Conservation (phyloP, 2,113 vertebrate genomes). For the Ceyx cyanopectus region DNA sequence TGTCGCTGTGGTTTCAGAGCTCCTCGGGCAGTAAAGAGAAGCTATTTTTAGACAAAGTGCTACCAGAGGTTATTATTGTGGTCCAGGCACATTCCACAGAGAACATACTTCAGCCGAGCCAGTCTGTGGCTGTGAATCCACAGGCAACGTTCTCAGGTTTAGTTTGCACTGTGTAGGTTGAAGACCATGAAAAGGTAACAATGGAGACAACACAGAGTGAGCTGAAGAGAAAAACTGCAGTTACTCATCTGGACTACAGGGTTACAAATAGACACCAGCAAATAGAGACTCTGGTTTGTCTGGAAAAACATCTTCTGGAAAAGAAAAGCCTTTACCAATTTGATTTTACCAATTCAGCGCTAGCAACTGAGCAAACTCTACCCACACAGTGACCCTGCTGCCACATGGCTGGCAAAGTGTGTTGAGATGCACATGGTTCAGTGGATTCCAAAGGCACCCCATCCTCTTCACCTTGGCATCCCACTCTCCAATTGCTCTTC, state of each 20-base stretch:
- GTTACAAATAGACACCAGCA: not conserved
- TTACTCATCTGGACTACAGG: not conserved
- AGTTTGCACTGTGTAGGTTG: not conserved
- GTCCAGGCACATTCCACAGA: not conserved
- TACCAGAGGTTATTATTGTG: not conserved
- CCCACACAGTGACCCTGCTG: not conserved
- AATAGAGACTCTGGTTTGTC: not conserved
- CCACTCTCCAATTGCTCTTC: not conserved
- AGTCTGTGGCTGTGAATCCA: not conserved
- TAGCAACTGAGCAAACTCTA: not conserved
- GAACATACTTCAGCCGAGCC: not conserved
- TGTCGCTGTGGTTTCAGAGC: not conserved
- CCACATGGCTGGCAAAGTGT: not conserved
- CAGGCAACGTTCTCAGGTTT: not conserved
- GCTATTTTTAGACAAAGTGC: not conserved
- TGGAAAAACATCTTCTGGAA: not conserved
- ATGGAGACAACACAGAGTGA: not conserved
- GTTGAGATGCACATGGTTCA: not conserved
- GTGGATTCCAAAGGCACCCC: not conserved
- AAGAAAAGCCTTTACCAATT: not conserved
- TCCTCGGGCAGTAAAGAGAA: not conserved
- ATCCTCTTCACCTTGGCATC: not conserved
- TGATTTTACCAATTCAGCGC: not conserved
- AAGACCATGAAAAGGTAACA: not conserved
- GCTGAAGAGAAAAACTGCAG: not conserved